A percentile compares a stretch with the other conserved stretches of the same genome.
phyloP scores from a whole-genome alignment of 2,113 vertebrate genomes.

The Proterorhinus semilunaris region DNA sequence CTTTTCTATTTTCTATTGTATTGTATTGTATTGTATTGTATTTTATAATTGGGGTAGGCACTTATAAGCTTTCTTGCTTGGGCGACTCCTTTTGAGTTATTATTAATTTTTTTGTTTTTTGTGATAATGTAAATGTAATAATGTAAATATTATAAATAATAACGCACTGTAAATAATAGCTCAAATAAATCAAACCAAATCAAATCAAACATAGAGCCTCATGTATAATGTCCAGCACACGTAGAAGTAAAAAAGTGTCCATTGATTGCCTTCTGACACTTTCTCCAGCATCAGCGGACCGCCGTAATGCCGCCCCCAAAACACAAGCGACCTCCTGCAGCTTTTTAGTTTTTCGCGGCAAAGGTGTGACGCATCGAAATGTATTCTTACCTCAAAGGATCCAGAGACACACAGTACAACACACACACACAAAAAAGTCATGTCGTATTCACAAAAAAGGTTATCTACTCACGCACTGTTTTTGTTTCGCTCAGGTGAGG shows the following conservation, averaged over 20 bases:
- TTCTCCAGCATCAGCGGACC: not conserved
- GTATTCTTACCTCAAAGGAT: constrained; percentile 5
- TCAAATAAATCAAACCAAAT: too few relatives aligned
- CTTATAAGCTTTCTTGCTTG: too few relatives aligned
- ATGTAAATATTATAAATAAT: too few relatives aligned
- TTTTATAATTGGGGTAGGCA: too few relatives aligned
- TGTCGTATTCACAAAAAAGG: not conserved
- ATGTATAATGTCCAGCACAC: too few relatives aligned
- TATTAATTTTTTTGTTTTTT: too few relatives aligned
- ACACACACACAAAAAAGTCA: not conserved
- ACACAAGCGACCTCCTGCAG: not conserved
- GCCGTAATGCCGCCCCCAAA: constrained; percentile 9
- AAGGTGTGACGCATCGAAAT: constrained; percentile 1
- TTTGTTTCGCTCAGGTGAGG: constrained; percentile 84
- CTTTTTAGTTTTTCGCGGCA: constrained; percentile 13
- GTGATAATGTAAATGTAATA: too few relatives aligned
- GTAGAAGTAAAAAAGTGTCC: not conserved
- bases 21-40: too few relatives aligned
- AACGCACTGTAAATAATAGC: too few relatives aligned
- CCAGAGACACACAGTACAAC: not conserved
- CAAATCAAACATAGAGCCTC: too few relatives aligned
- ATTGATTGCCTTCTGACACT: not conserved
- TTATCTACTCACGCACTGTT: constrained; percentile 4
- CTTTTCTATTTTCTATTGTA: too few relatives aligned
- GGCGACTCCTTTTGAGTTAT: too few relatives aligned